These are phyloP conservation scores for Eueremaeus valkanovi DNA, from an alignment of 2,888 invertebrate genomes.

Conservation along the genomic window DNA sequence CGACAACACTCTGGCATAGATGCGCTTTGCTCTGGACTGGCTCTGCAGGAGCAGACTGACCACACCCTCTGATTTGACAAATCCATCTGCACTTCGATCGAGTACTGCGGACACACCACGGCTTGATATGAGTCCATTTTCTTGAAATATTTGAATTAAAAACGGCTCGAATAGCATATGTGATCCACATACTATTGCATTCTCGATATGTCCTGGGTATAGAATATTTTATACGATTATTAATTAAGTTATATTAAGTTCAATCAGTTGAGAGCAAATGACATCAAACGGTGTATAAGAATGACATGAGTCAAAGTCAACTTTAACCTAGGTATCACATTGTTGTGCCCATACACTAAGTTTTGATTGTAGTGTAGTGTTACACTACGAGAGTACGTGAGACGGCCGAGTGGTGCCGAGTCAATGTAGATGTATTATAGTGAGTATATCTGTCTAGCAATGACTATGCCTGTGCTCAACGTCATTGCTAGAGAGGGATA, in stretches of 20 bases:
- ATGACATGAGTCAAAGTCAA: no score
- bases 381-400: no score
- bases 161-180: conserved; percentile 56
- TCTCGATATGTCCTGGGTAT: conserved; percentile 57
- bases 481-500: no score
- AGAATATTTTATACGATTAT: conserved; percentile 53
- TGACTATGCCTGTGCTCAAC: no score
- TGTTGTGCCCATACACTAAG: no score
- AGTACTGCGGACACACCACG: conserved; percentile 91
- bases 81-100: conserved; percentile 67
- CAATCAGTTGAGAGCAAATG: no score
- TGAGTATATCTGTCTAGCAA: no score
- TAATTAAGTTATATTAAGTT: not conserved
- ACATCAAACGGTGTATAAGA: conserved; percentile 60
- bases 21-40: conserved; percentile 66
- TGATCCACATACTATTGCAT: conserved; percentile 58
- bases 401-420: no score
- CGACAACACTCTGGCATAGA: conserved; percentile 80
- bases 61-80: conserved; percentile 66
- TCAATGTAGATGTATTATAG: no score
- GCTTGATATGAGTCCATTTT: conserved; percentile 83
- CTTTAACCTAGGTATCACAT: no score
- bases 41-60: conserved; percentile 67
- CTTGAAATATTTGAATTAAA: conserved; percentile 70
- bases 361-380: no score